Percentiles rank a stretch among this genome's conserved stretches.
Conservation (phyloP, 2,888 invertebrate species). For the Drosophila phalerata region DNA sequence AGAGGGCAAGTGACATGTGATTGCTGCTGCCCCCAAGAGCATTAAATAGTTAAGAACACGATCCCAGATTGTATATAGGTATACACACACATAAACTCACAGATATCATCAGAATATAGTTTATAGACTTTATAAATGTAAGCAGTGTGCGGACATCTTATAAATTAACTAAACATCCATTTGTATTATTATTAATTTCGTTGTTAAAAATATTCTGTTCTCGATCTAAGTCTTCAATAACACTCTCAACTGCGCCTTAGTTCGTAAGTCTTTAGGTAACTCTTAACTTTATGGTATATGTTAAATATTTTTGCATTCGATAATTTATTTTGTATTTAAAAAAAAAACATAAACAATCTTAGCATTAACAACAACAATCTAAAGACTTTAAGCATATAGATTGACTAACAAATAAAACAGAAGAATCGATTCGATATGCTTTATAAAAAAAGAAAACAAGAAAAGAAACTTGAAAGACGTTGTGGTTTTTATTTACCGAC, state of each 20-base stretch:
- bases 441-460: slow-evolving; percentile 50
- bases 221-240: slow-evolving; percentile 55
- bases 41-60: slow-evolving; percentile 23
- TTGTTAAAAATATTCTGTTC: slow-evolving; percentile 54
- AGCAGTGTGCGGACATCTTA: slow-evolving; percentile 43
- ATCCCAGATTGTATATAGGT: slow-evolving; percentile 53
- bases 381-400: slow-evolving; percentile 73
- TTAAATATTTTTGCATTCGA: slow-evolving; percentile 72
- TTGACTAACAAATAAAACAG: slow-evolving; percentile 75
- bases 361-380: slow-evolving; percentile 60
- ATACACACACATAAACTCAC: slow-evolving; percentile 27
- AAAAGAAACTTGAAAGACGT: slow-evolving; percentile 58
- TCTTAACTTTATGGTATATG: slow-evolving; percentile 54
- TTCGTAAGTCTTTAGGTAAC: slow-evolving; percentile 57
- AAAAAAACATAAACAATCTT: slow-evolving; percentile 40
- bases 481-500: slow-evolving; percentile 83
- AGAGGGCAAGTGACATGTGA: slow-evolving; percentile 2
- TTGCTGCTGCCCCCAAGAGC: slow-evolving; percentile 32
- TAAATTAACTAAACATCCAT: slow-evolving; percentile 32
- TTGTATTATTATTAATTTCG: slow-evolving; percentile 61
- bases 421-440: slow-evolving; percentile 68
- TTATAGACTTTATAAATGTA: slow-evolving; percentile 33
- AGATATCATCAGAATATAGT: slow-evolving; percentile 49
- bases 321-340: slow-evolving; percentile 78
- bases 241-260: slow-evolving; percentile 49